Base-by-base conservation (phyloP, 2,888 invertebrate genomes). In the Julus scandinavius region DNA sequence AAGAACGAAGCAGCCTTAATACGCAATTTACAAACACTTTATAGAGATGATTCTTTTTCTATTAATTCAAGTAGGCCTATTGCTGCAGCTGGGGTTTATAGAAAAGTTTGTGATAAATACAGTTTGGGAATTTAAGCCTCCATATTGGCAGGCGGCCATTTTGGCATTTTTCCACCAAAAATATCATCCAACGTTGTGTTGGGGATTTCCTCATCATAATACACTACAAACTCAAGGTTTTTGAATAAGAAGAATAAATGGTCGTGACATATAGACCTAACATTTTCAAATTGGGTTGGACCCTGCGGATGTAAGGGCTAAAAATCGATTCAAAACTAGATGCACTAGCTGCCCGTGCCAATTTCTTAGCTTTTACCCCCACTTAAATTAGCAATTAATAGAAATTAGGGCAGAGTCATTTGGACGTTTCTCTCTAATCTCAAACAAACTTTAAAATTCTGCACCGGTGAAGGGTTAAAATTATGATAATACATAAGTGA, bases 1-100 rank as follows among this genome's bases (percentile, higher is more conserved):
- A 20, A 29, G 29, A 54, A 54, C 72, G 72, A 29, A 72, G 72
- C 72, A 72, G 72, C 72, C 17, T 29, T 72, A 72, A 72, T 72
- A 72, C n/a, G 72, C 72, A 72, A 72, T 72, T 72, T 72, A 72
- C 72, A 72, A 72, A 72, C 72, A 72, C 72, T 72, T 72, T 72
- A 72, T 72, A 72, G 4, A 20, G 20, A 72, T 72, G 20, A 72
- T 72, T 72, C 72, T 72, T 72, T 72, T 72, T 63, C n/a, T n/a
- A 72, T 72, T 72, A 72, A 72, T 72, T 72, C 72, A 72, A 72
- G 72, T 72, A 72, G 29, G 72, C 11, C 29, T 72, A 72, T n/a
- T 20, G 29, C 7, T 13, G 72, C 29, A 29, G 72, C 72, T 7
- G 72, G 54, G 72, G 72, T 72, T 72, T 11, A 29, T 20, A 72